Percentiles rank a stretch among this genome's conserved stretches.
These are phyloP conservation scores for Caenorhabditis sinica DNA, from an alignment of 2,888 invertebrate genomes.

Conservation along the genomic window DNA sequence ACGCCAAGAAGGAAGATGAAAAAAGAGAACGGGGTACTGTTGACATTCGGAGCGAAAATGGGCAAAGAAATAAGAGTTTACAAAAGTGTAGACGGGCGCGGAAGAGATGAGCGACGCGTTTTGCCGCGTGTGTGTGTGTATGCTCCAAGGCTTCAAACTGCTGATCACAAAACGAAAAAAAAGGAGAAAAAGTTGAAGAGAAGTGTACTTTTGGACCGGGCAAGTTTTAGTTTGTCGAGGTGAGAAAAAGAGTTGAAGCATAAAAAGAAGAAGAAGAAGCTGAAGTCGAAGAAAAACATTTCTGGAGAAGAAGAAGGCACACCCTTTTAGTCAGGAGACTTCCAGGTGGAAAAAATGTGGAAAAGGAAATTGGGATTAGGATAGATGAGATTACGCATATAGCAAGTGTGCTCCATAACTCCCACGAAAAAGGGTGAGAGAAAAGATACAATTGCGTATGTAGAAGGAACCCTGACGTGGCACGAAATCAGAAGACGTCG, in stretches of 20 bases:
- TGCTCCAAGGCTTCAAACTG: slow-evolving; percentile 31
- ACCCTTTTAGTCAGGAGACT: slow-evolving; percentile 40
- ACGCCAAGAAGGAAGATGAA: slow-evolving; percentile 23
- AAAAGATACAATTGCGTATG: slow-evolving; percentile 26
- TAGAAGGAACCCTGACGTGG: slow-evolving; percentile 37
- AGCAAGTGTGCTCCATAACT: not conserved
- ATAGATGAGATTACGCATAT: slow-evolving; percentile 53
- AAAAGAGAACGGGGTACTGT: slow-evolving; percentile 38
- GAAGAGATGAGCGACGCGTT: slow-evolving; percentile 36
- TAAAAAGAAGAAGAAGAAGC: slow-evolving; percentile 32
- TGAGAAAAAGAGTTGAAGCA: slow-evolving; percentile 36
- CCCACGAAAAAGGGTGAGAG: not conserved
- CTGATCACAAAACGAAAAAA: slow-evolving; percentile 53
- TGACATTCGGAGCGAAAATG: slow-evolving; percentile 56
- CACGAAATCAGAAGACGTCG: slow-evolving; percentile 31
- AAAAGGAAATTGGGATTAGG: slow-evolving; percentile 45
- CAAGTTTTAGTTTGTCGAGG: slow-evolving; percentile 28
- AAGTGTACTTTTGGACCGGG: slow-evolving; percentile 43
- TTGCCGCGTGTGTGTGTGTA: slow-evolving; percentile 36
- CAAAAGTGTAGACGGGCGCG: slow-evolving; percentile 47
- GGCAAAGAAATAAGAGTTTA: slow-evolving; percentile 50
- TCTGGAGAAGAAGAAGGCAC: slow-evolving; percentile 24
- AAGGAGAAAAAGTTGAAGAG: slow-evolving; percentile 27
- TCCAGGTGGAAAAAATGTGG: slow-evolving; percentile 48
- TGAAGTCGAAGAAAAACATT: slow-evolving; percentile 26